Base-by-base conservation (phyloP, 2,113 vertebrate genomes). In the Triplophysa siluroides region DNA sequence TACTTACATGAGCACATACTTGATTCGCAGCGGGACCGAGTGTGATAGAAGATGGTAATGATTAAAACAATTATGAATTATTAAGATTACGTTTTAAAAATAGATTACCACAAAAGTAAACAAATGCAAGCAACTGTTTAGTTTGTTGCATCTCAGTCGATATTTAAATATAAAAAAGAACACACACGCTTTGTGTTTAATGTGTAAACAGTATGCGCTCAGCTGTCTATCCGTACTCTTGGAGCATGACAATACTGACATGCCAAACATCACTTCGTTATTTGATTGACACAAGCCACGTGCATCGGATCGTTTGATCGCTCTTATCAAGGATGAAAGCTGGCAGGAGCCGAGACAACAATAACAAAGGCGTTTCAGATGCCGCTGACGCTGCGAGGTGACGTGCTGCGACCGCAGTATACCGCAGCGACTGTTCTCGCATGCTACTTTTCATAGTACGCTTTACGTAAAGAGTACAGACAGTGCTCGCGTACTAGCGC, bases 401-500 rank as follows among this genome's bases (percentile, higher is more conserved):
- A 78, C 80, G 72, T 81, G 75, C 68, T 76, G 71, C 43, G 80
- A 82, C 80, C 82, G 80, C 83, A 68, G 83, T 72, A 73, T 47
- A 78, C 74, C 54, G 80, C 80, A 76, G 80, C 63, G 50, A 26
- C 64, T 74, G 19, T 65, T 11, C 63, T 23, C 76, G 8, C 50
- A 18, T 56, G 54, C 79, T 76, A 19, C 3, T 11, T 19, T 64
- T 33, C 60, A 71, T 12, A 56, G 29, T 12, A 33, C 19, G 4
- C 9, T 38, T 11, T 67, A 29, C 33, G 33, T 18, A n/a, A 33
- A 68, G 1, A 8, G 1, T n/a, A 11, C 8, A 58, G 3, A 58
- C 54, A 21, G 19, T 21, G 8, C 6, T 56, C 16, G 18, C 52
- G 18, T 19, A 8, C 4, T 18, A 18, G 8, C 11, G 7, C 54